Base-by-base conservation (phyloP, 1,140 invertebrate genomes). In the Cardiocondyla obscurior region DNA sequence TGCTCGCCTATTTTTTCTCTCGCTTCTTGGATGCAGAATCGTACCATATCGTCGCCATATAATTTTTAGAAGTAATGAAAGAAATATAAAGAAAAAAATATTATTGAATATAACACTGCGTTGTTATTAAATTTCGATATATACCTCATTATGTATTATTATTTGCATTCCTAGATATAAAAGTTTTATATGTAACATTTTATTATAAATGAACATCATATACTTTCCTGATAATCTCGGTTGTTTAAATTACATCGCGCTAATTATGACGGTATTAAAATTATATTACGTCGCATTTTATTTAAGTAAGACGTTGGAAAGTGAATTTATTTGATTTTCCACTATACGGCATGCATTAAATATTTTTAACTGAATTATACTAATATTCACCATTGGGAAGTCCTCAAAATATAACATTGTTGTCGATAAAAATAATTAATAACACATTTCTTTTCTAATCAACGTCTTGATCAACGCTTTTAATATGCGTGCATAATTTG, bases 31-130 rank as follows among this genome's bases (percentile, higher is more conserved):
- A 81, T 55, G 67, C 42, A 73, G 16, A 67, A 84, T 5, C 81
- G 81, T 84, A 88, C 69, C 86, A 90, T 83, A 89, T 88, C 88
- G 84, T 86, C 87, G 88, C 84, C 87, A 91, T 91, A 90, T 89
- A 91, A 90, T 91, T 91, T 91, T 88, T 91, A 90, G 84, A 85
- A 81, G 46, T 83, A 91, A 91, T 89, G 88, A 90, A 91, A 64
- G 73, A 89, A 85, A 88, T 90, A 60, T 62, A 62, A 42, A 42
- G 33, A 62, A 62, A 62, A n/a, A 39, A 36, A 62, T 62, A 91
- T 89, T 85, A 89, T 91, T 89, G 83, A 89, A 86, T 89, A 90
- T 30, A 84, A 89, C 6, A 8, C 8, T 60, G 46, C 3, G 46
- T 65, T 57, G 10, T 84, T 60, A 25, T 86, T 86, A 60, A 67